These are phyloP conservation scores for Phyto melanocephala DNA, from an alignment of 2,888 invertebrate species.

Conservation along the genomic window DNA sequence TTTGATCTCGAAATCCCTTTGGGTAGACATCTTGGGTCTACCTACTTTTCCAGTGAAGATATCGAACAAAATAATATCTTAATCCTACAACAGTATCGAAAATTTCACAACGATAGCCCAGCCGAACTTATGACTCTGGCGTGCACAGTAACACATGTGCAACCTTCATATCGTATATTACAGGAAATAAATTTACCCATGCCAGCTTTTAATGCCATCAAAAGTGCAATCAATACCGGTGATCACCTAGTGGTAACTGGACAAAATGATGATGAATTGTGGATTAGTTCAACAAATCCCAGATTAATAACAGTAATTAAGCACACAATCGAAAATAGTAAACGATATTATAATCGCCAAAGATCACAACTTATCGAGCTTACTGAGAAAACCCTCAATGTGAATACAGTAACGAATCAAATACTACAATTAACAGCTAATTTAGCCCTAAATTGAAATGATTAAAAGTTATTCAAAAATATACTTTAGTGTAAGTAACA, in stretches of 20 bases:
- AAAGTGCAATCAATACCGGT: conserved; percentile 72
- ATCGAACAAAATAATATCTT: conserved; percentile 73
- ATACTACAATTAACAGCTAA: conserved; percentile 72
- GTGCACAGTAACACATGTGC: conserved; percentile 73
- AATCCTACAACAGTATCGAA: conserved; percentile 70
- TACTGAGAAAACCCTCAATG: conserved; percentile 69
- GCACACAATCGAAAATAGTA: conserved; percentile 62
- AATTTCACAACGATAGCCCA: conserved; percentile 33
- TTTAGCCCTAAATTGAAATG: conserved; percentile 8
- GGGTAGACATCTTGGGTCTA: conserved; percentile 74
- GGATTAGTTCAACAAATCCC: conserved; percentile 74
- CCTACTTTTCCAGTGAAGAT: conserved; percentile 74
- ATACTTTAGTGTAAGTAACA: not conserved
- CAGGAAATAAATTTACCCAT: conserved; percentile 72
- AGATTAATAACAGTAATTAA: conserved; percentile 70
- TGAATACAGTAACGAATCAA: conserved; percentile 75
- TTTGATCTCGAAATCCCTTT: conserved; percentile 75
- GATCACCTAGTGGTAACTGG: conserved; percentile 74
- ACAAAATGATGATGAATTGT: conserved; percentile 72
- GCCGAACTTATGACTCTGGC: conserved; percentile 74
- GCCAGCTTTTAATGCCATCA: conserved; percentile 69
- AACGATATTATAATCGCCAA: conserved; percentile 73
- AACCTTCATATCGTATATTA: conserved; percentile 74
- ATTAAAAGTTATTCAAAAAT: not conserved
- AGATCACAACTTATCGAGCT: conserved; percentile 74